Conservation (phyloP, 2,113 vertebrate genomes). For the Cettia cetti region DNA sequence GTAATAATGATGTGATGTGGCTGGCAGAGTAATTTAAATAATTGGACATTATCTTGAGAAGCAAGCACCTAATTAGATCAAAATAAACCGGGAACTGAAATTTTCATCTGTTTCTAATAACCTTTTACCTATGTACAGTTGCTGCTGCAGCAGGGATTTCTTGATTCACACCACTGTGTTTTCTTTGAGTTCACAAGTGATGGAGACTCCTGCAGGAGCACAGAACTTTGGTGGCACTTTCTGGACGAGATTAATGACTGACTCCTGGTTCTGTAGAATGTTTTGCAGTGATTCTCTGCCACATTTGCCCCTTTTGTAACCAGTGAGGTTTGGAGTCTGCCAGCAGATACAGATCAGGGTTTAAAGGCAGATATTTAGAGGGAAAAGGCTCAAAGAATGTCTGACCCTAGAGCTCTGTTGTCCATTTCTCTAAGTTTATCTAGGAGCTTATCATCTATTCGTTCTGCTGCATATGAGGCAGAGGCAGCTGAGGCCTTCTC, state of each 20-base stretch:
- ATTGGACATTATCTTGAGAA: conserved; percentile 69
- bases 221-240: background rate
- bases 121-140: background rate
- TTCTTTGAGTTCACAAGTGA: background rate
- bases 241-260: background rate
- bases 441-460: background rate
- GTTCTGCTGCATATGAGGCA: background rate
- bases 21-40: conserved; percentile 68
- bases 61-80: conserved; percentile 60
- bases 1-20: conserved; percentile 61
- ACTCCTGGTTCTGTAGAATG: background rate
- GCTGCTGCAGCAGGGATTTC: background rate
- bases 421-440: background rate
- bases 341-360: background rate
- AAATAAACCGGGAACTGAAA: conserved; percentile 59
- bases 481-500: background rate
- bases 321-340: background rate
- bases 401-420: background rate
- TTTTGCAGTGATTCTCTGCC: background rate
- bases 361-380: background rate
- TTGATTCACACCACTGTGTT: background rate
- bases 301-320: background rate
- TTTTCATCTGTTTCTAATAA: conserved; percentile 58
- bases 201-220: background rate
- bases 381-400: background rate